Base-by-base conservation (phyloP, 2,113 vertebrate genomes). In the Hippocampus comes region DNA sequence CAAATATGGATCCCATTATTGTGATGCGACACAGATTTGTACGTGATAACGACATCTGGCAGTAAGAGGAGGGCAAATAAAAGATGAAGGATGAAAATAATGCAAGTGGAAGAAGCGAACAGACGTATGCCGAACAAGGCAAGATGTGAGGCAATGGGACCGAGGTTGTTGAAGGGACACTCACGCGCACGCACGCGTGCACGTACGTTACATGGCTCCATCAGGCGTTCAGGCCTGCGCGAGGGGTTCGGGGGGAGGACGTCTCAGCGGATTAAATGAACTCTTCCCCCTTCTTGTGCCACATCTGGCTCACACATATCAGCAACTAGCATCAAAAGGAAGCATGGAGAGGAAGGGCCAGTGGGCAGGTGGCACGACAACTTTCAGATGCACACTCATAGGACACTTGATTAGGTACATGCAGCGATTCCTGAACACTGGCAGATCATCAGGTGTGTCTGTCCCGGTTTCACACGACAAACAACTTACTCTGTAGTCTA, bases 231-330 rank as follows among this genome's bases (percentile, higher is more conserved):
- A 43, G 49, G 72, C 70, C 51, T 78, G 83, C 27, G 64, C 48
- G 10, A 73, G 63, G 38, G 70, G 76, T 55, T 86, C 63, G 74
- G 69, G 4, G 12, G 60, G 48, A 6, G 9, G 67, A 84, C 82
- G 79, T 78, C 85, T 56, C 9, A 49, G 10, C 72, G 71, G 87
- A 84, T 79, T 79, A 79, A 70, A 34, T 88, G 83, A 89, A 88
- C 82, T 79, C 75, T 80, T 78, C 49, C 30, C 70, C 76, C 66
- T 68, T 77, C 76, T 78, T 74, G 77, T 6, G 34, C 73, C 83
- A 88, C 91, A 91, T 92, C 86, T 92, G 91, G 87, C 79, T 68
- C 75, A 84, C 83, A 87, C 82, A 77, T 81, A 17, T 61, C 71
- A 78, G 53, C 61, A 77, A 65, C 67, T 56, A 18, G 80, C 85